Evolutionary conservation across 2,888 invertebrate genomes (phyloP), one percentile per base, ranked within the genome.

Genomic region (Peribatodes rhomboidaria): DNA sequence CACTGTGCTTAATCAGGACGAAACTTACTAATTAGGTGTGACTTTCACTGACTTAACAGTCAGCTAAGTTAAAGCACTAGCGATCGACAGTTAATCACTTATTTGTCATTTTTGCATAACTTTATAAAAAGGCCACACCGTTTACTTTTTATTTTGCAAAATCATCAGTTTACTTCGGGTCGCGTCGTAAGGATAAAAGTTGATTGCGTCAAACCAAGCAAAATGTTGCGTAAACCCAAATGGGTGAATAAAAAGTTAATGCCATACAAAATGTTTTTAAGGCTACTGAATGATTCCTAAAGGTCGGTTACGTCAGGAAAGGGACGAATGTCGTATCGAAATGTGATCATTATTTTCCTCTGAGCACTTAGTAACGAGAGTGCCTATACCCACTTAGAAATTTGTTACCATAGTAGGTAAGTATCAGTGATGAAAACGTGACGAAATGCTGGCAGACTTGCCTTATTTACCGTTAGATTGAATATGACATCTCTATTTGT

Each of bases 191-290:
- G 50, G n/a, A 52, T 57, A 52, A 57, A 62, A 46, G 57, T 57
- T 52, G 42, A 62, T 63, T 63, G 63, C 46, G 52, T 14, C 57
- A 41, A 55, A 31, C 41, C 44, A 35, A 33, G 44, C 55, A 18
- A 33, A 55, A 56, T 42, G 52, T 58, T 56, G 53, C 57, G 46
- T 53, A 62, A 63, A 18, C 20, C 31, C 20, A 44, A 63, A 63
- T 56, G 44, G 42, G 16, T 39, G 46, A 37, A 31, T 63, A 58
- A 63, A 61, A 63, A 46, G 39, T 63, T 22, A 57, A 53, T 53
- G 50, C 41, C 33, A 37, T 56, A 49, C 50, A 59, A 61, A 27
- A 31, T 44, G 57, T 44, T 52, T 41, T 52, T 52, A 20, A 55
- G 55, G 50, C 20, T 49, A 20, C 61, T 35, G 22, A 44, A 62